phyloP scores from a whole-genome alignment of 2,888 invertebrate genomes.

The Strigamia maritima region DNA sequence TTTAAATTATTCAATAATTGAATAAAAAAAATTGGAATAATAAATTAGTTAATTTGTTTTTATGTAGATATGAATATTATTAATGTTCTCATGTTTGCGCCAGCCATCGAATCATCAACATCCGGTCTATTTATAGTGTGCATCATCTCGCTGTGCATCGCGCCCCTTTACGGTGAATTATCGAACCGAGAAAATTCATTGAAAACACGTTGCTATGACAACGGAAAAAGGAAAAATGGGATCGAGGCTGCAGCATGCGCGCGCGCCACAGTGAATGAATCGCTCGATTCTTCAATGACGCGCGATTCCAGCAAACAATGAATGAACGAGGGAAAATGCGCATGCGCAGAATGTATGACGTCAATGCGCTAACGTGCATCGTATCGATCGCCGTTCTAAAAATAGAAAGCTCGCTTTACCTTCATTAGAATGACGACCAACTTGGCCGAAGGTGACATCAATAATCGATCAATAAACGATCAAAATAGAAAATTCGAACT shows the following conservation, averaged over 20 bases:
- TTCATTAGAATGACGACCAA: conserved; percentile 11
- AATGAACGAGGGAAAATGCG: neutral
- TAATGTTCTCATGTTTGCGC: neutral
- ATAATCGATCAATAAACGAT: conserved; percentile 1
- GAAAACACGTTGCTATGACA: neutral
- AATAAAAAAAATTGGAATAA: too few species aligned
- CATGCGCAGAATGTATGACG: neutral
- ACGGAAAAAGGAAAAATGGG: neutral
- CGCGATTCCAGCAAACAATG: neutral
- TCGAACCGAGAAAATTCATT: neutral
- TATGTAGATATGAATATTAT: neutral
- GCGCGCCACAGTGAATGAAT: neutral
- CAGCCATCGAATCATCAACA: neutral
- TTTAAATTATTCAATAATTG: too few species aligned
- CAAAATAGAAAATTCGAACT: neutral
- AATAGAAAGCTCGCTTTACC: neutral
- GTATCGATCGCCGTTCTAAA: conserved; percentile 6
- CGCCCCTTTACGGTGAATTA: neutral
- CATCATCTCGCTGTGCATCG: neutral
- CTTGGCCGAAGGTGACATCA: neutral
- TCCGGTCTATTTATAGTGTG: neutral
- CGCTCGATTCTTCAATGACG: conserved; percentile 7
- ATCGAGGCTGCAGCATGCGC: conserved; percentile 3
- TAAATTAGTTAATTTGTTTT: neutral
- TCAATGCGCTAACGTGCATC: conserved; percentile 30